Conservation (phyloP, 2,797 vertebrate species). For the Etheostoma perlongum region DNA sequence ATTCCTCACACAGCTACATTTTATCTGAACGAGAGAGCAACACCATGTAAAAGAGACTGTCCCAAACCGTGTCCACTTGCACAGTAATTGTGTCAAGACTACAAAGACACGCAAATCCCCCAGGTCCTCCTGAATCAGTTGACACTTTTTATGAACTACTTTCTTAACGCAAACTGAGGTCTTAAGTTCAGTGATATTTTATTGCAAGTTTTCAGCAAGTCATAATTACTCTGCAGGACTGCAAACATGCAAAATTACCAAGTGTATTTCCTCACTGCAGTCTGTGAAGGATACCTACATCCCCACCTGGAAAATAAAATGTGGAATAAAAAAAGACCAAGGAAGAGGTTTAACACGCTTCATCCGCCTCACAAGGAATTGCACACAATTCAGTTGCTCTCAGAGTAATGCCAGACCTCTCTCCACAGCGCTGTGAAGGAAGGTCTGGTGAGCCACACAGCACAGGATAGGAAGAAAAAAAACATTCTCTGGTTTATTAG, state of each 20-base stretch:
- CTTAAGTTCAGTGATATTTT: background rate
- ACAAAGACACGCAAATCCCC: background rate
- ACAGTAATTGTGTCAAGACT: background rate
- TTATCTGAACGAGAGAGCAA: background rate
- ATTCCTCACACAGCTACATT: background rate
- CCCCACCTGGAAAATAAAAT: background rate
- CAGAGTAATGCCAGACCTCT: no score
- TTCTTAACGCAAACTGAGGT: background rate
- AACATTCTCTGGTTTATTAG: no score
- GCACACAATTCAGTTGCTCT: no score
- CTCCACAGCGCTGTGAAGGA: no score
- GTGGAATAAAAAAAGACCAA: background rate
- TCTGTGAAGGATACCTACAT: background rate
- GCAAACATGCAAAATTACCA: background rate
- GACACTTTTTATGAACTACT: background rate
- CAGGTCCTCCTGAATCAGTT: background rate
- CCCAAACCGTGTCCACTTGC: background rate
- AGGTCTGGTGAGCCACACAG: no score
- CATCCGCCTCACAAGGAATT: no score
- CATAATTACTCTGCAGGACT: background rate
- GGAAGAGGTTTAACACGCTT: no score
- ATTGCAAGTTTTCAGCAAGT: background rate
- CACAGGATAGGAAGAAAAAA: no score
- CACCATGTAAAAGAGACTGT: background rate
- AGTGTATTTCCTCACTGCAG: background rate